Evolutionary conservation across 2,113 vertebrate species (phyloP).

Genomic region (Rhea pennata): DNA sequence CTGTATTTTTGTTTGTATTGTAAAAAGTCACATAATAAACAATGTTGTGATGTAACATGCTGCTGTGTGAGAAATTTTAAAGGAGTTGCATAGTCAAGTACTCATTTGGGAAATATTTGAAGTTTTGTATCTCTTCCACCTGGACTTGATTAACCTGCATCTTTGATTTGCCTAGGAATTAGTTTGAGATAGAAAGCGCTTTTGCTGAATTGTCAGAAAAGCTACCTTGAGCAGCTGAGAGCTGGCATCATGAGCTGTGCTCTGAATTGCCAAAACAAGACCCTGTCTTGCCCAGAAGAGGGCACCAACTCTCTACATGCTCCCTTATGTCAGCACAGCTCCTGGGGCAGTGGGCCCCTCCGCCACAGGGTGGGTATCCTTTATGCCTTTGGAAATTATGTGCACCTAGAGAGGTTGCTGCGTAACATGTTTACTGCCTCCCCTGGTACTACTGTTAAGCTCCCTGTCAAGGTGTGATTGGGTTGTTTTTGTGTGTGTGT

Average conservation of each 20-base stretch:
- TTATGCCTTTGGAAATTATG: background rate
- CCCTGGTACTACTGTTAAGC: rapidly evolving
- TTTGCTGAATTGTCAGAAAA: background rate
- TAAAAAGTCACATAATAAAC: conserved; percentile 99
- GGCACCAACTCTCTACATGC: background rate
- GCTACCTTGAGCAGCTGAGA: rapidly evolving
- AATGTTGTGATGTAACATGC: conserved; percentile 87
- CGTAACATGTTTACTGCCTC: too few species aligned
- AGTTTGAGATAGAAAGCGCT: background rate
- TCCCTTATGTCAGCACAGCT: background rate
- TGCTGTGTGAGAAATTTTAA: background rate
- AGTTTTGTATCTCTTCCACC: background rate
- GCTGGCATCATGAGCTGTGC: too few species aligned
- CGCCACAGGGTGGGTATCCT: rapidly evolving
- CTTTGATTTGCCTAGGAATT: background rate
- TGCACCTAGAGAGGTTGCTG: rapidly evolving
- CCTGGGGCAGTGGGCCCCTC: rapidly evolving
- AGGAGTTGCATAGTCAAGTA: background rate
- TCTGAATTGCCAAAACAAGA: background rate
- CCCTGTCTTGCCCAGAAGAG: conserved; percentile 18
- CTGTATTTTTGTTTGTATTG: conserved; percentile 99
- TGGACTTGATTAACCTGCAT: rapidly evolving
- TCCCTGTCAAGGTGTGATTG: background rate
- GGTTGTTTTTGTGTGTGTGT: background rate
- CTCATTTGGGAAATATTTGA: background rate